phyloP scores from a whole-genome alignment of 2,888 invertebrate genomes.

The Orchesellides sinensis region DNA sequence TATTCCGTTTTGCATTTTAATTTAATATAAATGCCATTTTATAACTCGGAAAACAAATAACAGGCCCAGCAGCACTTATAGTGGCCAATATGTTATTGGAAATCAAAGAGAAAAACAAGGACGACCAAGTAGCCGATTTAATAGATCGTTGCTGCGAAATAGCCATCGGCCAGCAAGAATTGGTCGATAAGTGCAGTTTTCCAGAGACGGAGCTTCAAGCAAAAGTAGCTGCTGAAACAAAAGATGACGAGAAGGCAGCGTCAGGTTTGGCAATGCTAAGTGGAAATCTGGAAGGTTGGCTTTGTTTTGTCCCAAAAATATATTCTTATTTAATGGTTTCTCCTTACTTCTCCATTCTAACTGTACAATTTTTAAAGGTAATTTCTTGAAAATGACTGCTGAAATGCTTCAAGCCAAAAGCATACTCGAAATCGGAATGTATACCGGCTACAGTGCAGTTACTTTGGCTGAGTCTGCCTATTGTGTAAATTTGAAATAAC shows the following conservation, averaged over 20 bases:
- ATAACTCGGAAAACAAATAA: neutral
- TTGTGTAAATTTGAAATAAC: slow-evolving; percentile 54
- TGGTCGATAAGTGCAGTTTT: slow-evolving; percentile 37
- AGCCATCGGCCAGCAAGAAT: slow-evolving; percentile 38
- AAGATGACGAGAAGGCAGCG: slow-evolving; percentile 37
- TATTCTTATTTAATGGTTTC: neutral
- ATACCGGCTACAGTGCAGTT: slow-evolving; percentile 70
- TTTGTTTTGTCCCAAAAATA: neutral
- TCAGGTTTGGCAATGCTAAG: slow-evolving; percentile 42
- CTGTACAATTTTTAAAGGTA: slow-evolving; percentile 41
- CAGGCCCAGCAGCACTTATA: neutral
- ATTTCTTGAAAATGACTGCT: slow-evolving; percentile 62
- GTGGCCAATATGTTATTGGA: slow-evolving; percentile 22
- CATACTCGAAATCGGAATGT: slow-evolving; percentile 73
- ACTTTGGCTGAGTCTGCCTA: slow-evolving; percentile 62
- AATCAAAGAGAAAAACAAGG: slow-evolving; percentile 45
- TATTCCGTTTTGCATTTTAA: neutral
- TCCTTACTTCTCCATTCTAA: too few species aligned
- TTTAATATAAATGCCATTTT: neutral
- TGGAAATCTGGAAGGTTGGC: slow-evolving; percentile 65
- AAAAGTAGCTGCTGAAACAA: slow-evolving; percentile 63
- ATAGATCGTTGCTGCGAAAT: slow-evolving; percentile 44
- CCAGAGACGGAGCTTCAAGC: slow-evolving; percentile 60
- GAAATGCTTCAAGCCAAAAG: slow-evolving; percentile 64
- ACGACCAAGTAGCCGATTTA: slow-evolving; percentile 24